Base-by-base conservation (phyloP, 1,140 invertebrate genomes). In the Danaus plexippus region DNA sequence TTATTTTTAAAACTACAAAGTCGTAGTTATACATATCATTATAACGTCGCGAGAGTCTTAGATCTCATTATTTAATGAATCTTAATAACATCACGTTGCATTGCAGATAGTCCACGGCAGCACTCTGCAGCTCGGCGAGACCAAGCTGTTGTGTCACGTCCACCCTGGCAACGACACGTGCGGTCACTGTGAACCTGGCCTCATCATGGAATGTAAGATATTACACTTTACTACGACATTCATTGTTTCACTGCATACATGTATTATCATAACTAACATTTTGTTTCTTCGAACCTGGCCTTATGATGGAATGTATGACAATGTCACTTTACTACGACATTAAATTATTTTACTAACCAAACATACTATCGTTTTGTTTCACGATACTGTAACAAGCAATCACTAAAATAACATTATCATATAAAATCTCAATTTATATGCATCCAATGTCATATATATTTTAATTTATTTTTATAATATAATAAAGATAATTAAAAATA, bases 231-330 rank as follows among this genome's bases (percentile, higher is more conserved):
- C 5, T 6, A 32, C 22, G 1, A 32, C 60, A 57, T 5, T 47
- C 32, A 45, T 2, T 15, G 12, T 10, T 5, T 47, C 32, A 45
- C 5, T 15, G 12, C n/a, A 41, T 47, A 50, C 13, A 32, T 57
- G 2, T 12, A 22, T 3, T 42, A 43, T 48, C 1, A 41, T 18
- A 12, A 10, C 9, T 47, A 13, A n/a, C n/a, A n/a, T n/a, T n/a
- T n/a, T n/a, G n/a, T n/a, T n/a, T n/a, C n/a, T 98, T 96, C 88
- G 96, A 97, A 77, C 96, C 96, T 0, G 95, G 96, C 9, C 88
- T 95, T 32, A 69, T 95, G 9, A 88, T 89, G 64, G 88, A 79
- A 68, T 74, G 86, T 88, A 63, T 69, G 63, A n/a, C n/a, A n/a
- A n/a, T n/a, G n/a, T n/a, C n/a, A n/a, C n/a, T n/a, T n/a, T n/a